Evolutionary conservation across 2,113 vertebrate species (phyloP).

Genomic region (Eonycteris spelaea): DNA sequence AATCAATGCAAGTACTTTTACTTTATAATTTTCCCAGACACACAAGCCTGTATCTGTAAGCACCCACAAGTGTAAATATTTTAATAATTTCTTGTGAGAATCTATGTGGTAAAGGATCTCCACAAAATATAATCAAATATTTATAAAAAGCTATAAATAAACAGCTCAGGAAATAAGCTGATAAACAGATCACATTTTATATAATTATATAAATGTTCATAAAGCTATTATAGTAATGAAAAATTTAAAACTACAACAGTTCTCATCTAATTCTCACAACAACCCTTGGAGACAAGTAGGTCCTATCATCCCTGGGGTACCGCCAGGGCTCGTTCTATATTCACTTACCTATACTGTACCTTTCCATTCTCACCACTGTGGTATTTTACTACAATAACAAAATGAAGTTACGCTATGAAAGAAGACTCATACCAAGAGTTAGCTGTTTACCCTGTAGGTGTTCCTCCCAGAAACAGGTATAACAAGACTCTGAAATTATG

Average conservation of each 20-base stretch:
- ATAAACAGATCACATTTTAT: not conserved
- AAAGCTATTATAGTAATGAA: not conserved
- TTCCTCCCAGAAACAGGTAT: not conserved
- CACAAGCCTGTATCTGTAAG: not conserved
- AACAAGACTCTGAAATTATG: not conserved
- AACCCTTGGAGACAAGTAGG: not conserved
- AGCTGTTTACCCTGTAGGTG: not conserved
- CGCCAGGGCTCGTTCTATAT: not conserved
- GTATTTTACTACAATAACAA: not conserved
- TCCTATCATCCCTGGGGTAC: not conserved
- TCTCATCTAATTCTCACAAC: not conserved
- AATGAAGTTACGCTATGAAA: not conserved
- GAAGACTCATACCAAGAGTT: not conserved
- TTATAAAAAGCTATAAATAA: not conserved
- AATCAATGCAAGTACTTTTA: conserved; percentile 30
- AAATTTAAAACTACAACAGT: not conserved
- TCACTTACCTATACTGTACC: not conserved
- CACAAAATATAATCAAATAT: not conserved
- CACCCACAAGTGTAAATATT: not conserved
- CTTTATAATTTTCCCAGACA: not conserved
- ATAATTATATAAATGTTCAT: not conserved
- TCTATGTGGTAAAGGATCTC: not conserved
- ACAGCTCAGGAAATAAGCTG: not conserved
- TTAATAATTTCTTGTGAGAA: not conserved
- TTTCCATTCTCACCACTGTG: not conserved